Base-by-base conservation (phyloP, 2,113 vertebrate genomes). In the Xiphorhynchus elegans region DNA sequence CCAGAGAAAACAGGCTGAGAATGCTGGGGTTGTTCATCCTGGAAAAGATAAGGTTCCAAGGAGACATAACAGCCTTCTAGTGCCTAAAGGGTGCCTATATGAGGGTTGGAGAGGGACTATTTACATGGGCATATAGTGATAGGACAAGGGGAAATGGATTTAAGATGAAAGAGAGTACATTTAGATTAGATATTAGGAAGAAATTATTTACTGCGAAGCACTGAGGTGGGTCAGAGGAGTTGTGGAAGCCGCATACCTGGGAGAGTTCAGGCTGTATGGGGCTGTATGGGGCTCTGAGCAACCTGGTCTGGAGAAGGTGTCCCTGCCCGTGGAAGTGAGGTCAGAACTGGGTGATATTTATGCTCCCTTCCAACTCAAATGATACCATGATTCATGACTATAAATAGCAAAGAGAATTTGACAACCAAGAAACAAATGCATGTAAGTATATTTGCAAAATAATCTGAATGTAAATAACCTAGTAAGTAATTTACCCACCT, bases 311-410 rank as follows among this genome's bases (percentile, higher is more conserved):
- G 10, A 17, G n/a, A 53, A 52, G 6, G 15, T 33, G 17, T 46
- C 28, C 12, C 33, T 58, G 25, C 13, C 23, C 0, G 0, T 23
- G 9, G 24, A 24, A 39, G 7, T 3, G 13, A 1, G 11, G 2
- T 7, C 37, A 10, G 23, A 59, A 46, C 6, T 12, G 29, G 18
- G 16, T 46, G 23, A 33, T 25, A 13, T n/a, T 46, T 39, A n/a
- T 46, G 6, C 6, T 46, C 23, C 23, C 66, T 59, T 67, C 28
- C 19, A 53, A 25, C 3, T 25, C 16, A 75, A 68, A 82, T 28
- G 4, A n/a, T 47, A 47, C 5, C 24, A 46, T 29, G 18, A 60
- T 44, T 72, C 21, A 18, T 46, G 17, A 42, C 26, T 28, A 28
- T 84, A 29, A 42, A 50, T 46, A 58, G 7, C 18, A 44, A 76